A percentile compares a stretch with the other conserved stretches of the same genome.
Evolutionary conservation across 2,113 vertebrate genomes (phyloP).

Genomic region (Leptosomus discolor): DNA sequence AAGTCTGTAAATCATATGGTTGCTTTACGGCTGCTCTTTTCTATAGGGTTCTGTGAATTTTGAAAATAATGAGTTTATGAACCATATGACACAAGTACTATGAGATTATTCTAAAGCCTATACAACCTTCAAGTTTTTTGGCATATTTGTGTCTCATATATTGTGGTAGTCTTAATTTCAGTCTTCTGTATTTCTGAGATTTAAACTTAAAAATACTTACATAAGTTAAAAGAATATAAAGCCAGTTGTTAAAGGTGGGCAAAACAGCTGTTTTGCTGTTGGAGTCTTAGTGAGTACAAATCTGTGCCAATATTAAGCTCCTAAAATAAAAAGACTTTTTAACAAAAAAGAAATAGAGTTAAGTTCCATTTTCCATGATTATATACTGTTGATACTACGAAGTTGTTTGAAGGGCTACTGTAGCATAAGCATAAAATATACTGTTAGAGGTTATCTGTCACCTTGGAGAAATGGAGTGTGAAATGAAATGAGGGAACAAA

Average conservation of each 20-base stretch:
- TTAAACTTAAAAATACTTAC: background rate
- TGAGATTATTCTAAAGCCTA: background rate
- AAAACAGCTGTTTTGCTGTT: background rate
- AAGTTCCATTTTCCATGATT: background rate
- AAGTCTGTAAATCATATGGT: background rate
- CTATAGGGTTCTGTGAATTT: background rate
- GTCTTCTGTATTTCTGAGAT: background rate
- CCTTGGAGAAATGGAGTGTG: background rate
- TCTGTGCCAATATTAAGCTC: background rate
- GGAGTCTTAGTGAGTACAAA: background rate
- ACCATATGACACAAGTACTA: background rate
- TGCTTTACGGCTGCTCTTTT: background rate
- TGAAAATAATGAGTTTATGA: background rate
- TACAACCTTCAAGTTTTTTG: background rate
- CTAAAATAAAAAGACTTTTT: background rate
- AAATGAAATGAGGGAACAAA: background rate
- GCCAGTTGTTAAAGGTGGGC: background rate
- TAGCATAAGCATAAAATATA: background rate
- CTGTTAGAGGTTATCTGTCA: background rate
- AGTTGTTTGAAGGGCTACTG: rapidly evolving
- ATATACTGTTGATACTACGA: background rate
- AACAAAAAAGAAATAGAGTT: background rate
- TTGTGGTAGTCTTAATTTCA: background rate
- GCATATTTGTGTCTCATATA: background rate
- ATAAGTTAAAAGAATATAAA: background rate